Evolutionary conservation across 1,140 invertebrate species (phyloP), one percentile per base, ranked within the genome.

Genomic region (Thaumetopoea pityocampa): DNA sequence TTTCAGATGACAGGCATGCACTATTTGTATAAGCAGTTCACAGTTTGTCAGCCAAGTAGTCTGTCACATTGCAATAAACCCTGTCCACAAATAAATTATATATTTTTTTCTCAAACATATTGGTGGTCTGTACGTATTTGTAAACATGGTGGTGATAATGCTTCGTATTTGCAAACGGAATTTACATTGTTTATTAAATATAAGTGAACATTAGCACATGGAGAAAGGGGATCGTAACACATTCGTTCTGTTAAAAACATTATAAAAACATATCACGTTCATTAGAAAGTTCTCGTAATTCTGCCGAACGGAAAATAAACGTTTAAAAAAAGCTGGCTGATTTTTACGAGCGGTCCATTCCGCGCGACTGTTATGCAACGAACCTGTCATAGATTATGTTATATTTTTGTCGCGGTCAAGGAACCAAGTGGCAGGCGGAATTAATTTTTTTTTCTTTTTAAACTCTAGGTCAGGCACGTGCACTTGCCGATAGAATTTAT

Each of bases 381-480:
- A 17, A 20, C 15, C 0, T 9, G 16, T 27, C 26, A 29, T n/a
- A n/a, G n/a, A n/a, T n/a, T 26, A 35, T 44, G n/a, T 38, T 10
- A 8, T 41, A 47, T 47, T 40, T 40, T 47, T 6, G 43, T 47
- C 23, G 37, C 42, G 52, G 57, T 60, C 57, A 56, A 55, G 51
- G 46, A 59, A 41, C 42, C 29, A 12, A 7, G 17, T 10, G 8
- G 15, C 10, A 29, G 24, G 28, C 36, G 37, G 33, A 46, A 32
- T 36, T 35, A 44, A 32, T 44, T 33, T 28, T 19, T 29, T 24
- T 24, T 24, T 24, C 38, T 40, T 46, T 40, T 20, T 24, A 22
- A 17, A 41, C 43, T 48, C 44, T 57, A 51, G 32, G 35, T 48
- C 49, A 46, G 27, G 19, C 30, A 40, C 10, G 15, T 22, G 30